These are phyloP conservation scores for Drosophila triauraria DNA, from an alignment of 1,140 invertebrate genomes.

Conservation along the genomic window DNA sequence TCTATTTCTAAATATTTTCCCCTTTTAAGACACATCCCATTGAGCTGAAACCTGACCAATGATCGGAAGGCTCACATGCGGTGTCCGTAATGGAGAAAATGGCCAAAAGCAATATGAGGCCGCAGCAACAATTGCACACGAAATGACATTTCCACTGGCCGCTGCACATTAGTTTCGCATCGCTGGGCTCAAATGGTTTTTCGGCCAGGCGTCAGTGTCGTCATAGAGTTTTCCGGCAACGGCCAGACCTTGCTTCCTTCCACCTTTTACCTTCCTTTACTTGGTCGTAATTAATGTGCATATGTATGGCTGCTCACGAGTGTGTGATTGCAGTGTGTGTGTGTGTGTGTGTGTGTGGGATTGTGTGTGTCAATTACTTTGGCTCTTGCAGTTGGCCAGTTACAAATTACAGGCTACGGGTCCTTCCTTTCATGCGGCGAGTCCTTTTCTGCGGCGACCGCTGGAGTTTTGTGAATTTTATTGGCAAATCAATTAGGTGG, in stretches of 20 bases:
- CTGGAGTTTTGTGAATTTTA: conserved; percentile 52
- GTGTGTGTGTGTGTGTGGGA: conserved; percentile 6
- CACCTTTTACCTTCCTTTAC: conserved; percentile 53
- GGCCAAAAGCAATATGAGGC: conserved; percentile 12
- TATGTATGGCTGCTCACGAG: conserved; percentile 23
- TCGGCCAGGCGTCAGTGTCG: conserved; percentile 53
- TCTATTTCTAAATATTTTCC: not conserved
- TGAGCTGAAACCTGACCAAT: not conserved
- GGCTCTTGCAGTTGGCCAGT: conserved; percentile 66
- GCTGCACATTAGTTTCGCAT: conserved; percentile 73
- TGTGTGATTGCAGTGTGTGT: conserved; percentile 10
- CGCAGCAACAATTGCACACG: conserved; percentile 27
- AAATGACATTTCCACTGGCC: conserved; percentile 44
- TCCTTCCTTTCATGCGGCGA: conserved; percentile 34
- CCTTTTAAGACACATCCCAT: not conserved
- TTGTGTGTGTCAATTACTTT: conserved; percentile 69
- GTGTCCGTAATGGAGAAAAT: conserved; percentile 16
- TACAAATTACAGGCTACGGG: conserved; percentile 69
- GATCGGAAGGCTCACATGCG: not conserved
- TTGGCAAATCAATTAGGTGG: conserved; percentile 76
- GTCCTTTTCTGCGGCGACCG: conserved; percentile 21
- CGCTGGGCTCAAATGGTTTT: conserved; percentile 62
- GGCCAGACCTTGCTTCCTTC: conserved; percentile 10
- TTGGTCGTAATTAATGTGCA: conserved; percentile 69
- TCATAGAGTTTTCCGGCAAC: conserved; percentile 32